A percentile compares a stretch with the other conserved stretches of the same genome.
These are phyloP conservation scores for Phortica okadai DNA, from an alignment of 2,888 invertebrate genomes.

Conservation along the genomic window DNA sequence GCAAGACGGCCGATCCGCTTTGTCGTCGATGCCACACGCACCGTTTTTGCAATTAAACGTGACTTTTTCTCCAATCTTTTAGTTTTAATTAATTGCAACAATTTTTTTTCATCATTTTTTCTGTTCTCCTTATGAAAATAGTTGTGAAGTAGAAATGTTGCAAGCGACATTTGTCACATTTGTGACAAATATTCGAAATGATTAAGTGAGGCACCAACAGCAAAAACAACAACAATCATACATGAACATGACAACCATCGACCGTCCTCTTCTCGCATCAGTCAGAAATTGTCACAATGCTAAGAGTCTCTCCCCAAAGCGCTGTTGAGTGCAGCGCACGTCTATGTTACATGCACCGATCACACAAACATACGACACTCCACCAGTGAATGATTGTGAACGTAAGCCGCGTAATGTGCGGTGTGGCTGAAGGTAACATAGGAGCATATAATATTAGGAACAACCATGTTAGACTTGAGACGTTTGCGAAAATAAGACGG, in stretches of 20 bases:
- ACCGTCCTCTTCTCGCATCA: too few species aligned
- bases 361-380: too few species aligned
- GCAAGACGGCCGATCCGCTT: neutral
- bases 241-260: slow-evolving; percentile 4
- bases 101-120: slow-evolving; percentile 38
- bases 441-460: too few species aligned
- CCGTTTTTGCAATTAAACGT: slow-evolving; percentile 50
- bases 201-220: slow-evolving; percentile 12
- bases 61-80: neutral
- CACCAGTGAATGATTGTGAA: too few species aligned
- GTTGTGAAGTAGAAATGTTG: slow-evolving; percentile 20
- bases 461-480: too few species aligned
- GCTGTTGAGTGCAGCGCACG: too few species aligned
- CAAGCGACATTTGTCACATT: slow-evolving; percentile 42
- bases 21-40: slow-evolving; percentile 54
- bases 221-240: neutral
- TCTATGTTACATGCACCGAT: too few species aligned
- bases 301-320: too few species aligned
- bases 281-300: too few species aligned
- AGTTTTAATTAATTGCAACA: slow-evolving; percentile 34
- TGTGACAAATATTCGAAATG: slow-evolving; percentile 26
- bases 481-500: too few species aligned
- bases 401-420: too few species aligned
- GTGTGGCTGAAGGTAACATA: too few species aligned
- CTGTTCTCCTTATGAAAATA: neutral